Evolutionary conservation across 2,888 invertebrate genomes (phyloP), one percentile per base, ranked within the genome.

Genomic region (Calliopum simillimum): DNA sequence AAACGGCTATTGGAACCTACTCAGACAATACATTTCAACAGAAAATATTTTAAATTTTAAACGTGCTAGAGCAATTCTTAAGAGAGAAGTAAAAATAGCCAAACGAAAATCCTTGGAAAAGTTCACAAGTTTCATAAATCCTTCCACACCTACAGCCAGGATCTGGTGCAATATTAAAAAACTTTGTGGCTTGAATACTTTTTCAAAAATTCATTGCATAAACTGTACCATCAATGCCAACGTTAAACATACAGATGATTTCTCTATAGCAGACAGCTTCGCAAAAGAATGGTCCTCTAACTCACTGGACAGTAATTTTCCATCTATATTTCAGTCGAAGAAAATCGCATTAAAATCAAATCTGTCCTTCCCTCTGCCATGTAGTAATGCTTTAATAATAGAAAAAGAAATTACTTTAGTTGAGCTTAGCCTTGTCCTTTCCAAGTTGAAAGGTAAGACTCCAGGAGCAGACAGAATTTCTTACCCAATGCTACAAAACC

Each of bases 1-100:
- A 64, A 71, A 59, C 8, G 59, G 16, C 55, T 41, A 14, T 1
- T 74, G 71, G 64, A 44, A 65, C 14, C n/a, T 25, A 21, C 44
- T 74, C 16, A 72, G 71, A 33, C 46, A 61, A 1, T 44, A 73
- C 11, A 70, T 73, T 41, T 59, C 46, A 12, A 12, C 6, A 11
- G 47, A 43, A 33, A 72, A 71, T 44, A 67, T 71, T 11, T 44
- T 72, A 13, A 41, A 65, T 6, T 73, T 64, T 13, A 74, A 68
- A 66, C 69, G 21, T 61, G 21, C 56, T 2, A 66, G 56, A 4
- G 71, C 70, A 5, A 11, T 16, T 12, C 65, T 67, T 13, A 72
- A 70, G 51, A 47, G 71, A 19, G 47, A 71, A 67, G 46, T 74
- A n/a, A 72, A 73, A 68, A 47, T 16, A 33, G 19, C 59, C 4